Evolutionary conservation across 2,888 invertebrate species (phyloP).

Genomic region (Nomada fabriciana): DNA sequence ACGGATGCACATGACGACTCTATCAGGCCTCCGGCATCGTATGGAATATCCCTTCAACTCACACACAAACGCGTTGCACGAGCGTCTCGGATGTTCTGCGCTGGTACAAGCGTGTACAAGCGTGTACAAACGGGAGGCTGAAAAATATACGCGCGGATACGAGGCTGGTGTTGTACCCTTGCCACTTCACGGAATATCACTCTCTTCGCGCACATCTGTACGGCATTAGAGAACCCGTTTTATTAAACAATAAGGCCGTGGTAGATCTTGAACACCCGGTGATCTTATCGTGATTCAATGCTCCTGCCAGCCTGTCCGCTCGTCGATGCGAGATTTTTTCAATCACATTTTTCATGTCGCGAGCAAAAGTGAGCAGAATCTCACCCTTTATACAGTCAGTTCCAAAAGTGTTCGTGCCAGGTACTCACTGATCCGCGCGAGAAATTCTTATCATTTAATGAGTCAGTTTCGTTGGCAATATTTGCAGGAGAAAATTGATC

Average conservation of each 20-base stretch:
- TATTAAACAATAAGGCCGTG: too few species aligned
- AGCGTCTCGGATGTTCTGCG: conserved; percentile 42
- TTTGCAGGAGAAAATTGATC: too few species aligned
- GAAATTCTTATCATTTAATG: too few species aligned
- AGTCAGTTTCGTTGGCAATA: too few species aligned
- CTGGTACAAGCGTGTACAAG: conserved; percentile 34
- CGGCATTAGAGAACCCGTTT: conserved; percentile 44
- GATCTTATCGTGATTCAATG: conserved; percentile 49
- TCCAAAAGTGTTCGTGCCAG: too few species aligned
- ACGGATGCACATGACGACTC: conserved; percentile 76
- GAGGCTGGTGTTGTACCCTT: conserved; percentile 33
- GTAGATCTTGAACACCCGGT: not conserved
- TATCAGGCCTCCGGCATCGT: conserved; percentile 72
- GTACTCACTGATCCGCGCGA: too few species aligned
- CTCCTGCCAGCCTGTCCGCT: conserved; percentile 31
- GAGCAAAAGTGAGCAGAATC: too few species aligned
- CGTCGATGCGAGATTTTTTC: conserved; percentile 42
- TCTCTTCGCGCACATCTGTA: conserved; percentile 17
- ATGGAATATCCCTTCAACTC: conserved; percentile 58
- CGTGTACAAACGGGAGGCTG: not conserved
- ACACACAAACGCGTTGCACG: conserved; percentile 18
- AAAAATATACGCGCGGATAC: conserved; percentile 55
- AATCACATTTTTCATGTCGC: too few species aligned
- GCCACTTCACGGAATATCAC: conserved; percentile 48
- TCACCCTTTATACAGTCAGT: too few species aligned